Base-by-base conservation (phyloP, 2,113 vertebrate genomes). In the Syrrhaptes paradoxus region DNA sequence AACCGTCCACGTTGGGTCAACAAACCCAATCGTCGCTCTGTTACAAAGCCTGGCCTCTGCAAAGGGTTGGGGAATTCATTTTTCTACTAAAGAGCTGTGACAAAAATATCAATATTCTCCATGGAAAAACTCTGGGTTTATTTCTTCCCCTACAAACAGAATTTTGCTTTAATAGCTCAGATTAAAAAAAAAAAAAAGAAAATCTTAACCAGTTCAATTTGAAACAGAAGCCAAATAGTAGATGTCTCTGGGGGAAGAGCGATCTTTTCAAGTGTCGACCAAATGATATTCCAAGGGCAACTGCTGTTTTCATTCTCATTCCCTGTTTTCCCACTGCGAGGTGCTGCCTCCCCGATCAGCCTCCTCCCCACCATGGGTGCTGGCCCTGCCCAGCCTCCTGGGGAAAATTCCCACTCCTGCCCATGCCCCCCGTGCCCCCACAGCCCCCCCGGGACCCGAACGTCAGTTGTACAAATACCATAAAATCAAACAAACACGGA, bases 1-100 rank as follows among this genome's bases (percentile, higher is more conserved):
- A 17, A 31, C 15, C 5, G 2, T 10, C 25, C 1, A 0, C 4
- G 3, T 1, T 25, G 45, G 10, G 21, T 46, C 49, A 9, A 13
- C 28, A 34, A 43, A 20, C 4, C 32, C 17, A 16, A 74, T 61
- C 32, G 4, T 17, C 3, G 2, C 68, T 28, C 17, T 4, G 13
- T 5, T n/a, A 80, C 59, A 46, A 36, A 65, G 51, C 48, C 3
- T 4, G 0, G 70, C 31, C 31, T 4, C 25, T 5, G 34, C 6
- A 1, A 6, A 61, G 24, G 9, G 10, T 13, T 17, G 43, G 43
- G 51, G 57, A 58, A 58, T 7, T 54, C 12, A 11, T 46, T 77
- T 26, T n/a, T n/a, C 63, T 51, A 6, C 41, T 68, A 26, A 73
- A 80, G 66, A 74, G 36, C n/a, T 65, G 12, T 16, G n/a, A 61